Conservation (phyloP, 1,140 invertebrate species). For the Maconellicoccus hirsutus region DNA sequence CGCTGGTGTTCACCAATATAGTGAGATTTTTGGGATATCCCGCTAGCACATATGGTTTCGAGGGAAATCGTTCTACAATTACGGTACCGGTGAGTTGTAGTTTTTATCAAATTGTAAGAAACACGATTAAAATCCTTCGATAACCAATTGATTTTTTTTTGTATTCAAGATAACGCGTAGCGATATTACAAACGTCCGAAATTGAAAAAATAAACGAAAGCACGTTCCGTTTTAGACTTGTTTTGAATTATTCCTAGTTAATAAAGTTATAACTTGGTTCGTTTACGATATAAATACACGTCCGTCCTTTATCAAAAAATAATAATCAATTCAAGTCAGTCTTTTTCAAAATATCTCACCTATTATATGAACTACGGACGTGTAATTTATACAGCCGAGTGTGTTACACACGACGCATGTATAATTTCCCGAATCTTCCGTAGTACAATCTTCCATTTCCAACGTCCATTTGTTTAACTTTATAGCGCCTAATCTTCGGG, state of each 20-base stretch:
- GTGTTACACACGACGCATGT: constrained; percentile 72
- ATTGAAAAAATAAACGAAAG: background rate
- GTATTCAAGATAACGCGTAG: background rate
- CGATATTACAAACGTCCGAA: background rate
- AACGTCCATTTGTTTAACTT: constrained; percentile 53
- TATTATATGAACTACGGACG: constrained; percentile 56
- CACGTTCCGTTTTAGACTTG: background rate
- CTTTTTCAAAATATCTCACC: constrained; percentile 43
- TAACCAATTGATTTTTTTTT: too few relatives aligned
- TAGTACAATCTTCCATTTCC: constrained; percentile 57
- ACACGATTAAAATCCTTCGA: too few relatives aligned
- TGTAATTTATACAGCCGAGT: constrained; percentile 61
- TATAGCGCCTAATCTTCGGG: constrained; percentile 46
- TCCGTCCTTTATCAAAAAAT: background rate
- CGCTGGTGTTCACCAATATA: constrained; percentile 53
- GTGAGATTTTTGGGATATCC: constrained; percentile 68
- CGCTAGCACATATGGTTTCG: constrained; percentile 63
- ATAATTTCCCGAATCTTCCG: constrained; percentile 69
- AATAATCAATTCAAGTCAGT: background rate
- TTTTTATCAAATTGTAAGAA: too few relatives aligned
- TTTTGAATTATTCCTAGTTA: background rate
- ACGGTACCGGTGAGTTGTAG: too few relatives aligned
- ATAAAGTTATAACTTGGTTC: background rate
- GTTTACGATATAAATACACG: background rate
- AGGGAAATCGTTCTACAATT: constrained; percentile 53